phyloP scores from a whole-genome alignment of 2,888 invertebrate genomes.

The Eristalinus sepulchralis region DNA sequence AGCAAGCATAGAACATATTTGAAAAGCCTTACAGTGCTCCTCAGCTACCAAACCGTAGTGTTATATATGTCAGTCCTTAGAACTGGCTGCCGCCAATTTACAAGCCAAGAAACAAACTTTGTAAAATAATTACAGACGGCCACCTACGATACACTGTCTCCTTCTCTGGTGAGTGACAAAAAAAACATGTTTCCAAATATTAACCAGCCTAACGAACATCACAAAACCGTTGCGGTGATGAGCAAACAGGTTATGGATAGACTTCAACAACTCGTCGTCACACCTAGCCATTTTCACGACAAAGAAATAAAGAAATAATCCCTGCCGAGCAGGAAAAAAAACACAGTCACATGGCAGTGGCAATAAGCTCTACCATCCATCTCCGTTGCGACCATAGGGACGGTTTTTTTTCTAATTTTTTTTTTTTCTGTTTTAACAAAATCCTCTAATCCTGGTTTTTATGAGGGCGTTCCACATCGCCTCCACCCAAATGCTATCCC shows the following conservation, averaged over 20 bases:
- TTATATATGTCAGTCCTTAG: too few relatives aligned
- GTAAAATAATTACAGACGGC: too few relatives aligned
- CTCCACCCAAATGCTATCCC: conserved; percentile 49
- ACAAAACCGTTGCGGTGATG: not conserved
- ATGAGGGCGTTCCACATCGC: not conserved
- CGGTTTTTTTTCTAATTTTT: not conserved
- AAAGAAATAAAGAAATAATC: conserved; percentile 36
- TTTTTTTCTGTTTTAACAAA: not conserved
- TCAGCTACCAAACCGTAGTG: too few relatives aligned
- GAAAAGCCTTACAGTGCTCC: too few relatives aligned
- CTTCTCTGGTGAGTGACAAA: too few relatives aligned
- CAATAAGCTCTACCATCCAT: not conserved
- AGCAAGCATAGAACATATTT: too few relatives aligned
- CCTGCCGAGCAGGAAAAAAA: conserved; percentile 4
- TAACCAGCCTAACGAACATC: too few relatives aligned
- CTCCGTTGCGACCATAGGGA: not conserved
- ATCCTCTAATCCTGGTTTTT: not conserved
- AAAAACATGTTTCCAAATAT: too few relatives aligned
- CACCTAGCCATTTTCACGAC: not conserved
- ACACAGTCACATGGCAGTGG: not conserved
- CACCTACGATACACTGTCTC: too few relatives aligned
- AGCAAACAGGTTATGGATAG: not conserved
- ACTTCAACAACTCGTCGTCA: not conserved
- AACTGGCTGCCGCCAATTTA: too few relatives aligned
- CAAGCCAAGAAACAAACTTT: too few relatives aligned